Evolutionary conservation across 92 coral and sea anemone species (phyloP), one percentile per base, ranked within the genome.

Genomic region (Scolanthus callimorphus): DNA sequence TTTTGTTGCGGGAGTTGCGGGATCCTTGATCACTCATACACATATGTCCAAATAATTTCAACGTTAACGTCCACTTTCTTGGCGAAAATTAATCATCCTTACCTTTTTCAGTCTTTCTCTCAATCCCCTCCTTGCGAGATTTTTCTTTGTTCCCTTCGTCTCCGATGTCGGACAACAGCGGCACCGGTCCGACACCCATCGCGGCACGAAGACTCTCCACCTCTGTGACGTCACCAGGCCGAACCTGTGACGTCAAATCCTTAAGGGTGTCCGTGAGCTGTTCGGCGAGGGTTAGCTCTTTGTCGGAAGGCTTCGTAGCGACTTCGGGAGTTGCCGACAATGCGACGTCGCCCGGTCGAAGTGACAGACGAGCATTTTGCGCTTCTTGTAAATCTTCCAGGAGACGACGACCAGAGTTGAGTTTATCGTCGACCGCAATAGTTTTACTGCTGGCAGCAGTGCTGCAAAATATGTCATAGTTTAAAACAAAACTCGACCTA

Each of bases 311-410:
- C 43, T 79, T 77, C 60, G 86, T 68, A 29, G 96, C 96, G 0
- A 69, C 46, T 29, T 84, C 90, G 51, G 98, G 98, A 41, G 98
- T 92, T 49, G 90, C 89, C 47, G 90, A 80, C n/a, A n/a, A n/a
- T 31, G 84, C 85, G 3, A 63, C 76, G 12, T 73, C 90, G 51
- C 71, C 65, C 17, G 88, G 88, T 58, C 92, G 82, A 57, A 62
- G 57, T 26, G 89, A 39, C 28, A 88, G 81, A 22, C 98, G 90
- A 15, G 81, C 51, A 51, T 65, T 72, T 49, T 92, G 98, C 20
- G 75, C 91, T 52, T 84, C 94, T 46, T 92, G 91, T 11, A 92
- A 90, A 23, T 88, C 88, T 11, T 86, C 86, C 17, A 92, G 62
- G 51, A 92, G 88, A 10, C 89, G 90, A 2, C 91, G 84, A 31